Evolutionary conservation across 2,888 invertebrate genomes (phyloP).

Genomic region (Pantelozetes paolii): DNA sequence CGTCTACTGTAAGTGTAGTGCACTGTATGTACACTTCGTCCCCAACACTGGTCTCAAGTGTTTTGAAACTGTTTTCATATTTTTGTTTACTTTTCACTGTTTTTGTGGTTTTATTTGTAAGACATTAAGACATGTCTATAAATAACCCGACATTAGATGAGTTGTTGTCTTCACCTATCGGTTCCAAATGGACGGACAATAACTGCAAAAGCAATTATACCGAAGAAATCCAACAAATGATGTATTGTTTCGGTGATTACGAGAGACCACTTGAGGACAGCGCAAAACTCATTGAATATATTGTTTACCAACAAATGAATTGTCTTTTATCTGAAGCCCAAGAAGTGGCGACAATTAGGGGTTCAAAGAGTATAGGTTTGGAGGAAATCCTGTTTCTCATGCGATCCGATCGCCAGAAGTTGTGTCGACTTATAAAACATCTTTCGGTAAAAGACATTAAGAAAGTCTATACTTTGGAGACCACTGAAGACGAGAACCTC

Average conservation of each 20-base stretch:
- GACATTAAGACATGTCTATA: slow-evolving; percentile 14
- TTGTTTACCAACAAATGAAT: slow-evolving; percentile 74
- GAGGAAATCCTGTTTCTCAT: slow-evolving; percentile 75
- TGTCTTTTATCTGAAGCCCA: slow-evolving; percentile 57
- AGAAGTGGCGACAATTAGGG: slow-evolving; percentile 63
- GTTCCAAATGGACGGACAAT: not conserved
- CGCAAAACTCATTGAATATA: slow-evolving; percentile 75
- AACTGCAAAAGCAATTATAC: not conserved
- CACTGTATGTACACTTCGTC: too few species aligned
- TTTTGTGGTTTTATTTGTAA: too few species aligned
- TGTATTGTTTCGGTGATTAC: slow-evolving; percentile 87
- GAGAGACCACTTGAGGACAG: slow-evolving; percentile 74
- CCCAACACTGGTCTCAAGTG: too few species aligned
- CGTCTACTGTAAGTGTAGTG: too few species aligned
- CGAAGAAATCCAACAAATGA: slow-evolving; percentile 31
- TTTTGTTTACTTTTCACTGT: too few species aligned
- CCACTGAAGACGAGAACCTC: slow-evolving; percentile 49
- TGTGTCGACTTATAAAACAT: slow-evolving; percentile 51
- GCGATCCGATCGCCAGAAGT: slow-evolving; percentile 67
- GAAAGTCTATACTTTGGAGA: slow-evolving; percentile 48
- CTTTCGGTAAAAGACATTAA: slow-evolving; percentile 53
- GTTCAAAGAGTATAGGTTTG: slow-evolving; percentile 57
- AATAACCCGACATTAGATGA: slow-evolving; percentile 21
- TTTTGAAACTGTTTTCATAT: too few species aligned
- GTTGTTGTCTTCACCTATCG: slow-evolving; percentile 18